These are phyloP conservation scores for Acrocera orbiculus DNA, from an alignment of 2,888 invertebrate species.

Conservation along the genomic window DNA sequence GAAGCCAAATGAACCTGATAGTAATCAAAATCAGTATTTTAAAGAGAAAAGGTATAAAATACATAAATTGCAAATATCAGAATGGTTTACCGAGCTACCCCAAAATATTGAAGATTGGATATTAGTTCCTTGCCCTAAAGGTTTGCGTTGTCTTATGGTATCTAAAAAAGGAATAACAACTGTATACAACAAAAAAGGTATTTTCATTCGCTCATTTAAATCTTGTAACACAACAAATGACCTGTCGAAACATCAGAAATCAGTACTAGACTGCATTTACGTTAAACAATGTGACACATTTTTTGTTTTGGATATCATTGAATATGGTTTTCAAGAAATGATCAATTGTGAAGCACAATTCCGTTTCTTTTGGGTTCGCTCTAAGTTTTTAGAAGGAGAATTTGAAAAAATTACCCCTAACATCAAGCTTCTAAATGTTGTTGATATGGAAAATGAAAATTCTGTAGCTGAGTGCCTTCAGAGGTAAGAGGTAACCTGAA, in stretches of 20 bases:
- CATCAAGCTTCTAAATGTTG: no score
- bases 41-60: constrained; percentile 12
- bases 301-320: constrained; percentile 59
- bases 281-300: constrained; percentile 37
- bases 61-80: constrained; percentile 64
- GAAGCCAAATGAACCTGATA: no score
- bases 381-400: constrained; percentile 46
- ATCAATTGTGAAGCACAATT: constrained; percentile 42
- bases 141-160: constrained; percentile 64
- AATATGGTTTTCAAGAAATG: constrained; percentile 23
- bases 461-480: background rate
- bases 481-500: background rate
- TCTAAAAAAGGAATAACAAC: constrained; percentile 50
- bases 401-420: no score
- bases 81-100: constrained; percentile 84
- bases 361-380: constrained; percentile 65
- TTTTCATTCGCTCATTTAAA: constrained; percentile 35
- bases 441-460: constrained; percentile 12
- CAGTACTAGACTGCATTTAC: constrained; percentile 69
- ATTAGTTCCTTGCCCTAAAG: constrained; percentile 66
- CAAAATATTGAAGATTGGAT: constrained; percentile 57
- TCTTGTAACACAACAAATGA: constrained; percentile 23
- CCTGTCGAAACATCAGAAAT: constrained; percentile 12
- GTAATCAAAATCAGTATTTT: no score
- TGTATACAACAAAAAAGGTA: constrained; percentile 48